Percentiles rank a stretch among this genome's conserved stretches.
phyloP scores from a whole-genome alignment of 2,888 invertebrate genomes.

The Cepaea hortensis region DNA sequence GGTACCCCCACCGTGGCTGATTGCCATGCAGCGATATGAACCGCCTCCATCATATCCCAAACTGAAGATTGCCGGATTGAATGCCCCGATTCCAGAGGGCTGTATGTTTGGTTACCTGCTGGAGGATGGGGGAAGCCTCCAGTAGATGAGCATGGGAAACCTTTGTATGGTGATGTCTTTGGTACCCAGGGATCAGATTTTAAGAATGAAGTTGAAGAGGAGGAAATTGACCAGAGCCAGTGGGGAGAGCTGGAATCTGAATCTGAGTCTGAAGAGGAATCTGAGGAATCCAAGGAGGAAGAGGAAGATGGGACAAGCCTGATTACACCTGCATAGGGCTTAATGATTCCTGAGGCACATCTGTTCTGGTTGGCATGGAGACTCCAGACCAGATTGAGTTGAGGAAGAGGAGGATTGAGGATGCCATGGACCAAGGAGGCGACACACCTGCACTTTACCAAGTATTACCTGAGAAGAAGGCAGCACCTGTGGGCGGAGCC shows the following conservation, averaged over 20 bases:
- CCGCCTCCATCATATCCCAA: conserved; percentile 99
- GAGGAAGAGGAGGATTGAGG: conserved; percentile 96
- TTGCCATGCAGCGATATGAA: conserved; percentile 98
- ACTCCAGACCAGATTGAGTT: conserved; percentile 99
- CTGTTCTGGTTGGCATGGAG: conserved; percentile 95
- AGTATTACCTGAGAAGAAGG: conserved; percentile 93
- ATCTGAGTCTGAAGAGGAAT: conserved; percentile 81
- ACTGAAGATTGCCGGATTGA: conserved; percentile 96
- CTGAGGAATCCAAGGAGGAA: conserved; percentile 77
- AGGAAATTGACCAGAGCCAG: conserved; percentile 92
- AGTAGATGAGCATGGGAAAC: conserved; percentile 97
- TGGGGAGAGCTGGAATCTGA: conserved; percentile 99
- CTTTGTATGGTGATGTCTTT: conserved; percentile 98
- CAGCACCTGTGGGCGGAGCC: conserved; percentile 83
- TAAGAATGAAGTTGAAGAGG: conserved; percentile 82
- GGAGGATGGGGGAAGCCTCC: conserved; percentile 99
- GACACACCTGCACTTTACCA: conserved; percentile 97
- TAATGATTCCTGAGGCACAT: conserved; percentile 94
- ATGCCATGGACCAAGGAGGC: conserved; percentile 94
- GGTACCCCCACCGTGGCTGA: conserved; percentile 94
- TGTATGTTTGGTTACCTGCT: conserved; percentile 98
- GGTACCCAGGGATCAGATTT: conserved; percentile 80
- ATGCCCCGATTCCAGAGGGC: conserved; percentile 89
- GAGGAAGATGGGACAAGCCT: conserved; percentile 86
- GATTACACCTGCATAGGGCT: conserved; percentile 86